These are phyloP conservation scores for Alauda arvensis DNA, from an alignment of 2,797 vertebrate species.

Conservation along the genomic window DNA sequence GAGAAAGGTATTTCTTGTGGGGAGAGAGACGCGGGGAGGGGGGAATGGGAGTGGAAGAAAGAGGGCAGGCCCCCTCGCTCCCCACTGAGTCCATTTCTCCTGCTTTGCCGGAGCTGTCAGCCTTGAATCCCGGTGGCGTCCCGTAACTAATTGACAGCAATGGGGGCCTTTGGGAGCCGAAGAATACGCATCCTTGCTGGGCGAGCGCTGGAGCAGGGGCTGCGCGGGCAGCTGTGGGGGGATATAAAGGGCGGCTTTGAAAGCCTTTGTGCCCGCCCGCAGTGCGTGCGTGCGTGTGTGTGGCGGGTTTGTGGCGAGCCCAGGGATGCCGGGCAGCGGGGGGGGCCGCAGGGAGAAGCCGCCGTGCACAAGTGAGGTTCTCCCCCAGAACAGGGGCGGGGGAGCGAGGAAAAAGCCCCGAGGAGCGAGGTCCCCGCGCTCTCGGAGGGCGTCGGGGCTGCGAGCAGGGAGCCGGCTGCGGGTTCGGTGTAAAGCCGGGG, in stretches of 20 bases:
- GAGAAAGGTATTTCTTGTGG: slow-evolving; percentile 79
- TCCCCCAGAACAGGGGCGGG: neutral
- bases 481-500: slow-evolving; percentile 39
- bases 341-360: neutral
- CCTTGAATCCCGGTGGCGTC: slow-evolving; percentile 94
- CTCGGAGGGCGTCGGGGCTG: neutral
- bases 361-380: neutral
- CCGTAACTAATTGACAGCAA: slow-evolving; percentile 99
- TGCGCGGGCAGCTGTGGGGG: slow-evolving; percentile 69
- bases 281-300: slow-evolving; percentile 28
- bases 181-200: slow-evolving; percentile 83
- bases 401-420: neutral
- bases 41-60: slow-evolving; percentile 45
- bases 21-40: slow-evolving; percentile 43
- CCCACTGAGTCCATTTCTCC: slow-evolving; percentile 81
- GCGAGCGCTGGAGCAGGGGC: slow-evolving; percentile 79
- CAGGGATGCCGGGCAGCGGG: neutral
- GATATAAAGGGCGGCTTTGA: slow-evolving; percentile 72
- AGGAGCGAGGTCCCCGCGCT: neutral
- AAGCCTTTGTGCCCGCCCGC: slow-evolving; percentile 55
- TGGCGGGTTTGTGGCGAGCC: slow-evolving; percentile 28
- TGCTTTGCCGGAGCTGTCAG: slow-evolving; percentile 94
- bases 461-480: slow-evolving; percentile 36
- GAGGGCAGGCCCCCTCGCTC: slow-evolving; percentile 72
- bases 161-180: slow-evolving; percentile 80